These are phyloP conservation scores for Oxyteleia sp. DNA, from an alignment of 2,888 invertebrate species.

Conservation along the genomic window DNA sequence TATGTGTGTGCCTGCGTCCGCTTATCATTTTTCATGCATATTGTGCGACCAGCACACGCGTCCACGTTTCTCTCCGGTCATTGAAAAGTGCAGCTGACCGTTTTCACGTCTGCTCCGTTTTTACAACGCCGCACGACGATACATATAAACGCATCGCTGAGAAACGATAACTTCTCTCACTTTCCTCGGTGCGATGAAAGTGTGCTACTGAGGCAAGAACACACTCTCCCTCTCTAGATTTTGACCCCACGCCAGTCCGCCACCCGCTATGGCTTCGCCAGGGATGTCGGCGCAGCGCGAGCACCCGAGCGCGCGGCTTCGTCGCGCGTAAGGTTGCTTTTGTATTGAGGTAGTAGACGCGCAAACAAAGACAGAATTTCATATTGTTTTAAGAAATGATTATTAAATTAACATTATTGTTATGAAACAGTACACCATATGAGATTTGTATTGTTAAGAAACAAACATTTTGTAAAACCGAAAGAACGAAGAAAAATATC, in stretches of 20 bases:
- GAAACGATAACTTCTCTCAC: slow-evolving; percentile 76
- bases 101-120: slow-evolving; percentile 67
- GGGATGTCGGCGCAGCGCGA: slow-evolving; percentile 54
- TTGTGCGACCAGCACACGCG: slow-evolving; percentile 51
- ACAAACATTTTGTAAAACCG: too few species aligned
- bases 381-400: too few species aligned
- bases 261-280: slow-evolving; percentile 67
- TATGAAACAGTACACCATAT: too few species aligned
- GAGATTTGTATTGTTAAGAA: too few species aligned
- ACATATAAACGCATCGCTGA: slow-evolving; percentile 59
- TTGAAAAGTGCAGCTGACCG: slow-evolving; percentile 60
- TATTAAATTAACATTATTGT: too few species aligned
- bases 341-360: too few species aligned
- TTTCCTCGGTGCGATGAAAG: slow-evolving; percentile 83
- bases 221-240: slow-evolving; percentile 76
- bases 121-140: slow-evolving; percentile 58
- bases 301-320: slow-evolving; percentile 15
- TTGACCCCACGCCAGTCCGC: slow-evolving; percentile 59
- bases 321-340: neutral
- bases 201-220: slow-evolving; percentile 82
- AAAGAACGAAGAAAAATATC: too few species aligned
- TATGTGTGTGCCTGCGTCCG: too few species aligned
- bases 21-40: slow-evolving; percentile 66
- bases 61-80: slow-evolving; percentile 59
- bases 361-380: too few species aligned